These are phyloP conservation scores for Xerus rutilus DNA, from an alignment of 2,797 vertebrate species.

Conservation along the genomic window DNA sequence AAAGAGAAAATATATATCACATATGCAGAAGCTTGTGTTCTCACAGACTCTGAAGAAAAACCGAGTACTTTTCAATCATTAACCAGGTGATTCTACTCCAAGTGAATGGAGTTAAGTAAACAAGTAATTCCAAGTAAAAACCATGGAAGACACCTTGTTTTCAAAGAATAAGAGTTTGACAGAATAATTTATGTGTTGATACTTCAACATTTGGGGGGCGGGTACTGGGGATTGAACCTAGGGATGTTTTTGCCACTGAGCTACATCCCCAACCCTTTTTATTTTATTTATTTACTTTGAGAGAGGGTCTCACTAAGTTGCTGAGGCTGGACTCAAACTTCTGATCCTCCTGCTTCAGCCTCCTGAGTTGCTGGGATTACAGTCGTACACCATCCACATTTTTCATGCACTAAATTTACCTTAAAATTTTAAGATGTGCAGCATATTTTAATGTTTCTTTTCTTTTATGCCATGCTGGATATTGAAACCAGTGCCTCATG, in stretches of 20 bases:
- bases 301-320: not conserved
- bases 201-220: not conserved
- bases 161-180: constrained; percentile 10
- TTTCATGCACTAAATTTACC: not conserved
- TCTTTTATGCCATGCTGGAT: not conserved
- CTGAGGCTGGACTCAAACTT: not conserved
- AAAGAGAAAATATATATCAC: not conserved
- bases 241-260: too few species aligned
- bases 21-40: not conserved
- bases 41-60: constrained; percentile 1
- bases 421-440: constrained; percentile 7
- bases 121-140: constrained; percentile 20
- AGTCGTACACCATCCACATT: not conserved
- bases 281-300: not conserved
- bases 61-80: not conserved
- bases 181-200: not conserved
- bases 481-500: too few species aligned
- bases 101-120: not conserved
- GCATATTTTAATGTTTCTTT: not conserved
- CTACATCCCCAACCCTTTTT: not conserved
- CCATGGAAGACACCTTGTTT: not conserved
- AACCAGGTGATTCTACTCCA: not conserved
- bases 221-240: too few species aligned
- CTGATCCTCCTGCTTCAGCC: not conserved
- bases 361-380: not conserved